Conservation (phyloP, 2,797 vertebrate genomes). For the Echiichthys vipera region DNA sequence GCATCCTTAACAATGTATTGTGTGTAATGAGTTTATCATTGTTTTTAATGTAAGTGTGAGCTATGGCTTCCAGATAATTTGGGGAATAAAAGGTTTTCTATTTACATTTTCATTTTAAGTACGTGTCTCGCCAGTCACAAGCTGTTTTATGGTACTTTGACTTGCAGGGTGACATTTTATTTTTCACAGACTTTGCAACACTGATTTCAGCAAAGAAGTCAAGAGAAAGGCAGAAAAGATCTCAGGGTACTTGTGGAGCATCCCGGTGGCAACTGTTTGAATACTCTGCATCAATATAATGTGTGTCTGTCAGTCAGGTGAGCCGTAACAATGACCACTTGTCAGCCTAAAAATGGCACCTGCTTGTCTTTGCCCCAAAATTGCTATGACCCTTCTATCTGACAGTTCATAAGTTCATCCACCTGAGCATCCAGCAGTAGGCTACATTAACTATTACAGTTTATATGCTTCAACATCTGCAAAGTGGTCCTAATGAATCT, state of each 20-base stretch:
- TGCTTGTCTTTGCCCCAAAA: neutral
- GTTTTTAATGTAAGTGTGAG: too few relatives aligned
- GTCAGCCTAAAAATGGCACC: neutral
- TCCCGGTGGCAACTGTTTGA: neutral
- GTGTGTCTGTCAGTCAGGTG: neutral
- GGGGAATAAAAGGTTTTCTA: neutral
- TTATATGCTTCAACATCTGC: neutral
- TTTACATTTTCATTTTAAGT: neutral
- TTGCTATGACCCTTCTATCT: neutral
- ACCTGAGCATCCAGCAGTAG: neutral
- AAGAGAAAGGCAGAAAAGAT: neutral
- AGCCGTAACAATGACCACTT: neutral
- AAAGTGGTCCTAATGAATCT: too few relatives aligned
- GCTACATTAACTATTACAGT: neutral
- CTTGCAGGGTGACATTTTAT: neutral
- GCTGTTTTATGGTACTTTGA: neutral
- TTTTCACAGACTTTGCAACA: neutral
- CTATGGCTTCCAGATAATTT: too few relatives aligned
- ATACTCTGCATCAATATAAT: neutral
- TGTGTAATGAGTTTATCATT: too few relatives aligned
- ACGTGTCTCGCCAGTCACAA: neutral
- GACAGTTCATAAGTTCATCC: neutral
- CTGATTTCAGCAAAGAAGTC: neutral
- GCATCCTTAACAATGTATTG: too few relatives aligned
- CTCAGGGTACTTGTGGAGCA: neutral